Evolutionary conservation across 1,140 invertebrate genomes (phyloP), one percentile per base, ranked within the genome.

Genomic region (Macrocentrus cingulum): DNA sequence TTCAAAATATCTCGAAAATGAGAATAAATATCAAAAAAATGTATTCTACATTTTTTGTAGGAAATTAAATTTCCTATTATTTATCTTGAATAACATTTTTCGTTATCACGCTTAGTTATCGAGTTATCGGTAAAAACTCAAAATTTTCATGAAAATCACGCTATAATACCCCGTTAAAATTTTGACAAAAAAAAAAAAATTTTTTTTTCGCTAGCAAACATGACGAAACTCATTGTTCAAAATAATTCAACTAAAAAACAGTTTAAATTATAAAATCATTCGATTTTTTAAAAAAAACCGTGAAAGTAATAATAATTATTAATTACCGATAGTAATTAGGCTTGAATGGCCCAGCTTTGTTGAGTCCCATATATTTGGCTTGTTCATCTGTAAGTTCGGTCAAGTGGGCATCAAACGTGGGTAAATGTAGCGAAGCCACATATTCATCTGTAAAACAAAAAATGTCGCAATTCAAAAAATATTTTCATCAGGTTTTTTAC

Each of bases 311-410:
- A 46, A 42, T 41, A 34, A 18, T 37, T 19, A 56, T 55, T 66
- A 73, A 63, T 69, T 60, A 98, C 87, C 96, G 88, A 79, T 99
- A 99, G 79, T 98, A 97, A 77, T 97, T 98, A 65, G 96, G 95
- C 80, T 99, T 98, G 79, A 98, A 98, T 59, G 95, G 95, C 49
- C 97, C 96, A 58, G 94, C 91, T 84, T 98, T 98, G 74, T 94
- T 96, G 15, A 98, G 87, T 56, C 96, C 97, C 83, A 98, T 89
- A 74, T 98, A 99, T 79, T 97, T 97, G 51, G 95, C 95, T 81
- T 99, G 97, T 69, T 98, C 97, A 74, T 99, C 96, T 7, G 88
- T 88, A 39, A 98, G 82, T 80, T 98, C 95, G 1, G 96, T 98
- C 57, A 99, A 82, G 75, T 98, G 95, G 36, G 95, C 96, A 83